A percentile compares a stretch with the other conserved stretches of the same genome.
Evolutionary conservation across 2,113 vertebrate species (phyloP).

Genomic region (Saguinus midas): DNA sequence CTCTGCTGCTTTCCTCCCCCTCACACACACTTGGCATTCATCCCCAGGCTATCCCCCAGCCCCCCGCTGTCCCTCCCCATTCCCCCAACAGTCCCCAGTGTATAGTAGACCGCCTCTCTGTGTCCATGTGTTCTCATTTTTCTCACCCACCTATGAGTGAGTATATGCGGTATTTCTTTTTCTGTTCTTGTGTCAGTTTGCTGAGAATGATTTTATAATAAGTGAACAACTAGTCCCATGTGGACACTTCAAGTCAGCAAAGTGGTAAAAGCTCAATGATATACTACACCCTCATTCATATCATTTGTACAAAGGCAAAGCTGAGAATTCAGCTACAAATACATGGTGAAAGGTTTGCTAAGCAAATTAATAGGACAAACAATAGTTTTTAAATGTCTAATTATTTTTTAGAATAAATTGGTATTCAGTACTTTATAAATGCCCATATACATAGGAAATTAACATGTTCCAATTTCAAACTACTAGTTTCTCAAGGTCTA

Average conservation of each 20-base stretch:
- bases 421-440: constrained; percentile 21
- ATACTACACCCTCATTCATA: constrained; percentile 5
- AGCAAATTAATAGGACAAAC: constrained; percentile 1
- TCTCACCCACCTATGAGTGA: no score
- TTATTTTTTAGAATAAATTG: constrained; percentile 26
- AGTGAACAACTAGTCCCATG: constrained; percentile 42
- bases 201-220: no score
- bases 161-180: no score
- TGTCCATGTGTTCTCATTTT: no score
- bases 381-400: not conserved
- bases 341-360: not conserved
- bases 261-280: constrained; percentile 26
- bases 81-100: no score
- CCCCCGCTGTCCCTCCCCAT: no score
- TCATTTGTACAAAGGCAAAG: not conserved
- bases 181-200: no score
- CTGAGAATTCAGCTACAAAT: constrained; percentile 36
- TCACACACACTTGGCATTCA: no score
- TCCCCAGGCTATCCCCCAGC: no score
- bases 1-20: no score
- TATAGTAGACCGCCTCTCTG: no score
- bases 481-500: not conserved
- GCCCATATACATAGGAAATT: not conserved
- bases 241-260: constrained; percentile 46
- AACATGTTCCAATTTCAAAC: not conserved